phyloP scores from a whole-genome alignment of 1,140 invertebrate genomes.

The Euwallacea similis region DNA sequence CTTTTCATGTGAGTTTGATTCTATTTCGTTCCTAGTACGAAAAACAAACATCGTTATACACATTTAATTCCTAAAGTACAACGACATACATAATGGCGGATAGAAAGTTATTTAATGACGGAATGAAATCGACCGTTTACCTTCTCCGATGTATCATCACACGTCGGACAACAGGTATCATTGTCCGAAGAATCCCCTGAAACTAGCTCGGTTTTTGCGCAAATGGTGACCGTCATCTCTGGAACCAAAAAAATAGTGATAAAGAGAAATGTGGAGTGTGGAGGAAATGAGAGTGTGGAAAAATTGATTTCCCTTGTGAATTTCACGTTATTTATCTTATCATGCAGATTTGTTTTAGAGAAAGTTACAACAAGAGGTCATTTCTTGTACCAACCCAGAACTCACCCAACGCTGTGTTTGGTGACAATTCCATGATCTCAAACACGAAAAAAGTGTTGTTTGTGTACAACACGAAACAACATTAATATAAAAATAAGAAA shows the following conservation, averaged over 20 bases:
- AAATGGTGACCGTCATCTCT: slow-evolving; percentile 36
- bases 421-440: no score
- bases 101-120: slow-evolving; percentile 9
- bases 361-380: no score
- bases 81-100: not conserved
- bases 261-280: not conserved
- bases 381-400: no score
- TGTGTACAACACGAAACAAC: no score
- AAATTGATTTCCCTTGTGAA: no score
- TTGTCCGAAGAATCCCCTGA: slow-evolving; percentile 31
- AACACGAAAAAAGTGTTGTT: no score
- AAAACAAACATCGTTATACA: not conserved
- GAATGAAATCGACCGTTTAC: slow-evolving; percentile 20
- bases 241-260: slow-evolving; percentile 1
- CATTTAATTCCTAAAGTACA: no score
- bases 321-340: no score
- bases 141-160: slow-evolving; percentile 13
- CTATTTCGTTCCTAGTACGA: not conserved
- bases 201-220: slow-evolving; percentile 26
- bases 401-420: no score
- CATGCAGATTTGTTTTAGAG: no score
- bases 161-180: slow-evolving; percentile 31
- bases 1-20: not conserved
- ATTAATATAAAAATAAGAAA: no score
- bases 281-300: not conserved